phyloP scores from a whole-genome alignment of 2,113 vertebrate genomes.

The Manacus vitellinus region DNA sequence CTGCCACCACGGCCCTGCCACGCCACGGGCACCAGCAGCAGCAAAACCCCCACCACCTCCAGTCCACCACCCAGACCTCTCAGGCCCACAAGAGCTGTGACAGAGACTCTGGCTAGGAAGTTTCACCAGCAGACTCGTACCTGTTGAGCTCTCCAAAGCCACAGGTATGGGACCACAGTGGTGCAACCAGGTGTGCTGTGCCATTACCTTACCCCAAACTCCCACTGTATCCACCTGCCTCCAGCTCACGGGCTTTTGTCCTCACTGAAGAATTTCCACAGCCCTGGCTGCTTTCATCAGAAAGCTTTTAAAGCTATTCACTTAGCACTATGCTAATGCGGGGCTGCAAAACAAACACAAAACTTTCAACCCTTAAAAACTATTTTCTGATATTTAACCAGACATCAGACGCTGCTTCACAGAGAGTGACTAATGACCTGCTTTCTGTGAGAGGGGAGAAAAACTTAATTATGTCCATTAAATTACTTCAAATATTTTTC shows the following conservation, averaged over 20 bases:
- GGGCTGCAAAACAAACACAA: neutral
- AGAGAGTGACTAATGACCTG: slow-evolving; percentile 49
- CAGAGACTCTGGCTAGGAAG: neutral
- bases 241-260: neutral
- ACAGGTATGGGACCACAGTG: fast-evolving
- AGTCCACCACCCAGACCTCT: neutral
- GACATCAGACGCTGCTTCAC: neutral
- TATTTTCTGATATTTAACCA: slow-evolving; percentile 35
- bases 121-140: neutral
- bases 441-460: slow-evolving; percentile 1
- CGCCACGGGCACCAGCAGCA: neutral
- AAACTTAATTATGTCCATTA: slow-evolving; percentile 65
- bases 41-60: neutral
- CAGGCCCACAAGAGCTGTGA: neutral
- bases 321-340: neutral
- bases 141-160: neutral
- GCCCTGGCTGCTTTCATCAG: neutral
- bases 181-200: neutral
- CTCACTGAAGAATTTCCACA: neutral
- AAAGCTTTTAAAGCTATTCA: neutral
- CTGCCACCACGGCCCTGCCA: neutral
- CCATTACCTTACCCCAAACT: neutral
- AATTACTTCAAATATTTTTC: slow-evolving; percentile 72
- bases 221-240: neutral
- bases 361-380: neutral